Percentiles rank a stretch among this genome's conserved stretches.
Conservation (phyloP, 1,140 invertebrate species). For the Phocides pigmalion region DNA sequence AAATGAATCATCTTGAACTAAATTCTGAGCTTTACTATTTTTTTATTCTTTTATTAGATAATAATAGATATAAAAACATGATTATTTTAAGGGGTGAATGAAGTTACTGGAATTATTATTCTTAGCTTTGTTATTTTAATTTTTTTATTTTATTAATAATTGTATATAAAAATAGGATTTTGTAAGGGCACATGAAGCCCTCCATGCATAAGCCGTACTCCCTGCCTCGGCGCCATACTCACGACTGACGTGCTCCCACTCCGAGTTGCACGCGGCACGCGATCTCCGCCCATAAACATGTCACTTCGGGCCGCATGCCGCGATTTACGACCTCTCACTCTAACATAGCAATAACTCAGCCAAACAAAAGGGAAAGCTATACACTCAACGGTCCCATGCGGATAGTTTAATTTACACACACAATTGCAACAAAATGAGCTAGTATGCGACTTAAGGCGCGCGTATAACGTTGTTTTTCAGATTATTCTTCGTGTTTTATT, state of each 20-base stretch:
- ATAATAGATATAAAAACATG: no score
- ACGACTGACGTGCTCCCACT: constrained; percentile 72
- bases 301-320: constrained; percentile 72
- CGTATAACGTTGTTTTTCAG: constrained; percentile 55
- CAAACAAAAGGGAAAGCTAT: constrained; percentile 83
- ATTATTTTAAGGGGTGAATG: no score
- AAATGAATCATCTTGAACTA: no score
- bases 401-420: constrained; percentile 82
- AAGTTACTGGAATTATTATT: no score
- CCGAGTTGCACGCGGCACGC: constrained; percentile 55
- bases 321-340: constrained; percentile 82
- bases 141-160: no score
- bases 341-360: constrained; percentile 78
- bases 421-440: constrained; percentile 72
- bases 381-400: constrained; percentile 78
- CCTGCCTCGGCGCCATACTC: constrained; percentile 67
- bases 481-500: constrained; percentile 40
- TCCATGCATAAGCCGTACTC: constrained; percentile 6
- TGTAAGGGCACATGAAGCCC: no score
- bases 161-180: no score
- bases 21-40: no score
- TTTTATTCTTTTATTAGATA: no score
- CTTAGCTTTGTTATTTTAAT: no score
- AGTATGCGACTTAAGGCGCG: constrained; percentile 65
- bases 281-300: constrained; percentile 81